These are phyloP conservation scores for Andrena camellia DNA, from an alignment of 2,888 invertebrate genomes.

Conservation along the genomic window DNA sequence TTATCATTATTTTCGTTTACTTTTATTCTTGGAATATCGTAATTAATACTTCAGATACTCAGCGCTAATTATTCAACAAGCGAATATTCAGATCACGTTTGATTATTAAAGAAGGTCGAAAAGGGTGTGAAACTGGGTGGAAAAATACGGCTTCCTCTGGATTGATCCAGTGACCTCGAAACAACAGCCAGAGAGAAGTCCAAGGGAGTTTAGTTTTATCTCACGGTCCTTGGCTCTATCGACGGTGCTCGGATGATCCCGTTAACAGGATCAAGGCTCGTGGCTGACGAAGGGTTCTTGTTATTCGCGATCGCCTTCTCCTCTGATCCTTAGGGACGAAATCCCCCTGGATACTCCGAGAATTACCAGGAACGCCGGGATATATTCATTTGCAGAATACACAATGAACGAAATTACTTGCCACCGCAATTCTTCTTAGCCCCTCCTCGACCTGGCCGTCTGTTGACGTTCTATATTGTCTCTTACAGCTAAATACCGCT, in stretches of 20 bases:
- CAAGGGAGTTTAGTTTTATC: slow-evolving; percentile 69
- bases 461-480: slow-evolving; percentile 13
- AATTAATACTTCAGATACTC: too few species aligned
- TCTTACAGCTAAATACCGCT: background rate
- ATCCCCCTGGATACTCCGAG: slow-evolving; percentile 59
- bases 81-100: too few species aligned
- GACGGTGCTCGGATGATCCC: slow-evolving; percentile 77
- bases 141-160: slow-evolving; percentile 5
- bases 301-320: slow-evolving; percentile 78
- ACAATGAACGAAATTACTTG: slow-evolving; percentile 63
- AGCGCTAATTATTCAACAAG: too few species aligned
- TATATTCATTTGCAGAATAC: slow-evolving; percentile 66
- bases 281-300: slow-evolving; percentile 78
- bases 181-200: slow-evolving; percentile 42
- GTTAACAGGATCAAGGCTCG: slow-evolving; percentile 83
- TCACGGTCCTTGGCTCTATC: slow-evolving; percentile 62
- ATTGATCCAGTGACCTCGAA: slow-evolving; percentile 54
- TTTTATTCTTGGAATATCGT: too few species aligned
- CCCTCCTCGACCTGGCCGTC: background rate
- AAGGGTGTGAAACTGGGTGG: too few species aligned
- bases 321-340: slow-evolving; percentile 79
- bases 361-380: slow-evolving; percentile 65
- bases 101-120: background rate
- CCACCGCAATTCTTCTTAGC: slow-evolving; percentile 29
- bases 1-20: too few species aligned